Conservation (phyloP, 2,113 vertebrate genomes). For the Potamarius usumacintae region DNA sequence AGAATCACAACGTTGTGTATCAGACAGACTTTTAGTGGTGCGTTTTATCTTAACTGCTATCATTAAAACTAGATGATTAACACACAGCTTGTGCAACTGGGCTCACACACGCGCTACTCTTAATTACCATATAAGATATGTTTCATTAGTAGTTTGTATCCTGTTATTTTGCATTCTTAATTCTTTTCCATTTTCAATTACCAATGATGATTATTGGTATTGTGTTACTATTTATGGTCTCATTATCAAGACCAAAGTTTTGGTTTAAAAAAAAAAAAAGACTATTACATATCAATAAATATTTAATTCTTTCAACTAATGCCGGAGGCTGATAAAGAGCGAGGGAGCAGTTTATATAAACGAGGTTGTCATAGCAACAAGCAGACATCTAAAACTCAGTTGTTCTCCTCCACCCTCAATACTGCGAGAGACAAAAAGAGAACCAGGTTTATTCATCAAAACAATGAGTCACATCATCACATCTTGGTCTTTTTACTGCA, state of each 20-base stretch:
- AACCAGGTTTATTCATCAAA: conserved; percentile 18
- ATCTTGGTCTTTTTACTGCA: not conserved
- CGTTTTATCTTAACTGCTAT: not conserved
- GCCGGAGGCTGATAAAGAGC: not conserved
- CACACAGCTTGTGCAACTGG: not conserved
- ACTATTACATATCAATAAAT: conserved; percentile 10
- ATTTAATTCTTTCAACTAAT: conserved; percentile 5
- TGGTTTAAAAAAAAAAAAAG: not conserved
- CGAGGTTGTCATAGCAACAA: conserved; percentile 17
- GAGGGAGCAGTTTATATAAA: conserved; percentile 12
- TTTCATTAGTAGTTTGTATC: not conserved
- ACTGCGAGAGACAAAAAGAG: conserved; percentile 3
- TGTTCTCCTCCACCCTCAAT: conserved; percentile 2
- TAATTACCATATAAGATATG: not conserved
- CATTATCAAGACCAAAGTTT: not conserved
- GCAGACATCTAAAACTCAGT: conserved; percentile 7
- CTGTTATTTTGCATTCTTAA: not conserved
- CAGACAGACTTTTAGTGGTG: not conserved
- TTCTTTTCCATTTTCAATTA: not conserved
- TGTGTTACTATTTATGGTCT: not conserved
- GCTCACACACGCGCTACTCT: not conserved
- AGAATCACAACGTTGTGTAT: not conserved
- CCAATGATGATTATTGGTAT: not conserved
- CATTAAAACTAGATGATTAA: not conserved
- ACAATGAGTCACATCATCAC: conserved; percentile 21